These are phyloP conservation scores for Osmoderma eremita DNA, from an alignment of 2,888 invertebrate genomes.

Conservation along the genomic window DNA sequence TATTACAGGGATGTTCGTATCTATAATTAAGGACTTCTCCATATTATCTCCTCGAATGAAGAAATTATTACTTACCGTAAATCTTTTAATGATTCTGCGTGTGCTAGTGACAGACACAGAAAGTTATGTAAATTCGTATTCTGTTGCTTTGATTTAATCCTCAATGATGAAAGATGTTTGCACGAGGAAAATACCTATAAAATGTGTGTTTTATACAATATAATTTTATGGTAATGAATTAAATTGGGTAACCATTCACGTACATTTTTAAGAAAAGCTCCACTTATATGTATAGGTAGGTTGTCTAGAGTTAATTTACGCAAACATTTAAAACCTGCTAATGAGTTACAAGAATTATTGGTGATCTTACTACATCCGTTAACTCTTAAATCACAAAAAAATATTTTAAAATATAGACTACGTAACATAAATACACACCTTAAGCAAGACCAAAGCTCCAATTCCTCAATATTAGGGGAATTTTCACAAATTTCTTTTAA, in stretches of 20 bases:
- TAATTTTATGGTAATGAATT: neutral
- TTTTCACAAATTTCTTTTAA: constrained; percentile 19
- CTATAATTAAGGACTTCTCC: neutral
- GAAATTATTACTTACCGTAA: constrained; percentile 15
- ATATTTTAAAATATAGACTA: too few species aligned
- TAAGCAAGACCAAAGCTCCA: constrained; percentile 31
- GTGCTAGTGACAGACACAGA: constrained; percentile 24
- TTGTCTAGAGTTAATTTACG: constrained; percentile 34
- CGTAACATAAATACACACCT: too few species aligned
- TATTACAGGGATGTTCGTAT: constrained; percentile 36
- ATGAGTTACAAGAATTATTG: constrained; percentile 11
- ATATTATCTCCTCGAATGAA: too few species aligned
- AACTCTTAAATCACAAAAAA: constrained; percentile 8
- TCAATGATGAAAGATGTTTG: constrained; percentile 26
- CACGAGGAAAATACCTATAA: constrained; percentile 38
- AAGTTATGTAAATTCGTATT: constrained; percentile 32
- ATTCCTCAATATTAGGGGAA: constrained; percentile 32
- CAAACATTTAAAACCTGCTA: constrained; percentile 25
- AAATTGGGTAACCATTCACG: neutral
- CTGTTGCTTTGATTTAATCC: constrained; percentile 33
- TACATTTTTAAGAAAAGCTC: constrained; percentile 33
- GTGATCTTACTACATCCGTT: constrained; percentile 19
- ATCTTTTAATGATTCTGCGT: constrained; percentile 20
- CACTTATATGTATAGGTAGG: constrained; percentile 30
- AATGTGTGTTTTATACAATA: neutral